Percentiles rank a stretch among this genome's conserved stretches.
Evolutionary conservation across 2,888 invertebrate species (phyloP).

Genomic region (Idaea straminata): DNA sequence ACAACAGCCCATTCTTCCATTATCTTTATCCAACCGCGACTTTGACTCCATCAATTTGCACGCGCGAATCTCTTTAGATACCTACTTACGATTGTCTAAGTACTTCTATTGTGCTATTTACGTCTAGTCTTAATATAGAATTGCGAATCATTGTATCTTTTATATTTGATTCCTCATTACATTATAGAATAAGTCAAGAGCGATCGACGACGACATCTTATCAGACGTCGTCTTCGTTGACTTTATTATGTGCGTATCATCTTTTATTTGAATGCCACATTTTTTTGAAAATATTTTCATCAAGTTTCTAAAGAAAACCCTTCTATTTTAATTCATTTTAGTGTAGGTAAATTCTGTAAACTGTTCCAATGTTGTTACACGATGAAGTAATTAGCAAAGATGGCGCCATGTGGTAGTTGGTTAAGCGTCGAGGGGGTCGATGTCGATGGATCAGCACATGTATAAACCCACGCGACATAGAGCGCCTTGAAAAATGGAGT

Average conservation of each 20-base stretch:
- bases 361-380: slow-evolving; percentile 40
- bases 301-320: background rate
- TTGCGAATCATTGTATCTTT: background rate
- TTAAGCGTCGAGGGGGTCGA: slow-evolving; percentile 66
- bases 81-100: background rate
- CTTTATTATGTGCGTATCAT: too few relatives aligned
- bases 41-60: slow-evolving; percentile 67
- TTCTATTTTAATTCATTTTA: background rate
- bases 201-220: background rate
- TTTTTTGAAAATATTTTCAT: background rate
- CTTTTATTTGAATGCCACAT: background rate
- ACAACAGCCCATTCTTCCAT: slow-evolving; percentile 61
- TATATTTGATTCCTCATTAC: background rate
- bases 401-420: slow-evolving; percentile 65
- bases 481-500: slow-evolving; percentile 54
- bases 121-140: slow-evolving; percentile 29
- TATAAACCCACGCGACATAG: slow-evolving; percentile 63
- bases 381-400: slow-evolving; percentile 71
- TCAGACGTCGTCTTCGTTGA: background rate
- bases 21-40: slow-evolving; percentile 55
- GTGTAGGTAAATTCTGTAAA: slow-evolving; percentile 16
- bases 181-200: background rate
- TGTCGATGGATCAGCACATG: slow-evolving; percentile 64
- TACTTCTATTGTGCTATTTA: slow-evolving; percentile 58
- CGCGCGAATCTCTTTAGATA: slow-evolving; percentile 38